Evolutionary conservation across 53 echinoderm and acorn worm species (phyloP).

Genomic region (Henricia sp.): DNA sequence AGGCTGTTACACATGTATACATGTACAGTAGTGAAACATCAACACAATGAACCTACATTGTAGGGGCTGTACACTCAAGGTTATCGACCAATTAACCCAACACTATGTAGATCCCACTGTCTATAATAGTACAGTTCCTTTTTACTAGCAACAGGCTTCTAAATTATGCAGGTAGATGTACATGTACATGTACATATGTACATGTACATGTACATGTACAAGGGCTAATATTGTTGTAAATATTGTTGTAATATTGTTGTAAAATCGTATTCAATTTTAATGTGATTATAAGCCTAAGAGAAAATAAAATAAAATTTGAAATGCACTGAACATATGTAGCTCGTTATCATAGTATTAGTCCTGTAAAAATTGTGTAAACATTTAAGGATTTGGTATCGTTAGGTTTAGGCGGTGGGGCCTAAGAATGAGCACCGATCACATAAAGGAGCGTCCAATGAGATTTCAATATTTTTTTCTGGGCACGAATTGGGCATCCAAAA

Average conservation of each 20-base stretch:
- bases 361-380: neutral
- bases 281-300: too few species aligned
- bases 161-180: neutral
- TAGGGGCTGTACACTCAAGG: neutral
- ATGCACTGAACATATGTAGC: neutral
- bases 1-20: neutral
- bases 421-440: too few species aligned
- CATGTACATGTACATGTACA: slow-evolving; percentile 6
- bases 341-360: neutral
- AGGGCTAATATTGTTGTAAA: too few species aligned
- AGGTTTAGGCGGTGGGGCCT: neutral
- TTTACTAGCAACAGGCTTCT: neutral
- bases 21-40: neutral
- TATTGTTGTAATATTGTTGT: too few species aligned
- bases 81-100: neutral
- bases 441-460: too few species aligned
- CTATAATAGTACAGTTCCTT: neutral
- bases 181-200: slow-evolving; percentile 21
- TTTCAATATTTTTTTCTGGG: too few species aligned
- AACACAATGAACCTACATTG: neutral
- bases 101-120: neutral
- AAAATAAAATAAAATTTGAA: too few species aligned
- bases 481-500: too few species aligned
- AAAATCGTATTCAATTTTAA: too few species aligned
- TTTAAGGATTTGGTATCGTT: neutral